Evolutionary conservation across 2,797 vertebrate species (phyloP).

Genomic region (Synaphobranchus kaupii): DNA sequence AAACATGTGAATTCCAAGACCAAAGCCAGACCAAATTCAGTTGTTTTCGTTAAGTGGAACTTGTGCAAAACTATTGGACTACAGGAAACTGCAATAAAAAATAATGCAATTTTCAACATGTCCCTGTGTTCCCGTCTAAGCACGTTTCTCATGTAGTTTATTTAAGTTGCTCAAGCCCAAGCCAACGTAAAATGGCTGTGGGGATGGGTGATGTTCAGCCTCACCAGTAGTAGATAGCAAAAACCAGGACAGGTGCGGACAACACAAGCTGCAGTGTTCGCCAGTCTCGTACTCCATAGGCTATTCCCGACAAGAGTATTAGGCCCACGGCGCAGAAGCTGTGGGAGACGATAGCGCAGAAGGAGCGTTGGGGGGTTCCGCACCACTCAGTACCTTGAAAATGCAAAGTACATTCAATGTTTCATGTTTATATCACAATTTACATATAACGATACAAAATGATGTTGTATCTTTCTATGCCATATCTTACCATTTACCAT

Average conservation of each 20-base stretch:
- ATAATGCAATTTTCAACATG: neutral
- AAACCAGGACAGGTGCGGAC: too few relatives aligned
- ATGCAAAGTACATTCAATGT: neutral
- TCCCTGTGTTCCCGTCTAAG: neutral
- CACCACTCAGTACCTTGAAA: constrained; percentile 84
- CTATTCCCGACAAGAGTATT: constrained; percentile 77
- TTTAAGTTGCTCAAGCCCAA: neutral
- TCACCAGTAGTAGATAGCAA: too few relatives aligned
- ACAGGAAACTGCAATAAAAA: neutral
- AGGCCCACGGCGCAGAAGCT: constrained; percentile 69
- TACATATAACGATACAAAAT: too few relatives aligned
- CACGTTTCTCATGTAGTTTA: neutral
- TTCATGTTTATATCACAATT: too few relatives aligned
- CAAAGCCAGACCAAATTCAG: too few relatives aligned
- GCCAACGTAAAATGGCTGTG: neutral
- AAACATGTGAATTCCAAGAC: too few relatives aligned
- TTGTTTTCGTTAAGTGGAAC: too few relatives aligned
- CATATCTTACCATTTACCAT: too few relatives aligned
- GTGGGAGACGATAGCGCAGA: constrained; percentile 74
- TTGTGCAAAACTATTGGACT: neutral
- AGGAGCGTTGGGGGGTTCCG: constrained; percentile 72
- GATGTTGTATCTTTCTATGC: too few relatives aligned
- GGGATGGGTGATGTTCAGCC: too few relatives aligned
- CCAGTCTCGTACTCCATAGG: constrained; percentile 80
- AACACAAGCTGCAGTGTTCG: constrained; percentile 78